Percentiles rank a stretch among this genome's conserved stretches.
Evolutionary conservation across 2,797 vertebrate genomes (phyloP).

Genomic region (Thaleichthys pacificus): DNA sequence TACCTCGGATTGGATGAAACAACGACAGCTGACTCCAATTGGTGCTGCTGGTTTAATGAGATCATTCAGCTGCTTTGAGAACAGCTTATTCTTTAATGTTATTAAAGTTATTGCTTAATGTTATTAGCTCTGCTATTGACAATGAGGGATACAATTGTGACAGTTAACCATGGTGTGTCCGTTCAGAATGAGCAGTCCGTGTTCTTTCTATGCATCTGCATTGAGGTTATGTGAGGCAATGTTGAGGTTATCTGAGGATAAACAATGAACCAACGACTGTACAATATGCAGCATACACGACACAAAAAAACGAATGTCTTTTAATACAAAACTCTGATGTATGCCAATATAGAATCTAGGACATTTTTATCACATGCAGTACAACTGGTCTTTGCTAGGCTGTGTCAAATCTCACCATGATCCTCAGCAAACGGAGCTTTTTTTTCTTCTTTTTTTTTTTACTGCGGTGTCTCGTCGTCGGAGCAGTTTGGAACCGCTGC

Average conservation of each 20-base stretch:
- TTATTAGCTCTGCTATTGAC: not conserved
- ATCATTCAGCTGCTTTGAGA: not conserved
- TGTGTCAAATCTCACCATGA: slow-evolving; percentile 9
- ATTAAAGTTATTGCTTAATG: not conserved
- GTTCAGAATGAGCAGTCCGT: too few species aligned
- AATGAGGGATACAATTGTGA: too few species aligned
- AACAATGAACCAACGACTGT: not conserved
- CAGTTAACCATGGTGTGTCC: too few species aligned
- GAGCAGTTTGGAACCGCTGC: not conserved
- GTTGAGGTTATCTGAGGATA: not conserved
- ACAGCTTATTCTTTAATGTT: not conserved
- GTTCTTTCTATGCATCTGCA: too few species aligned
- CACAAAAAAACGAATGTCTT: too few species aligned
- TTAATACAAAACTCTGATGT: not conserved
- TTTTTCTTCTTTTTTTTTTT: not conserved
- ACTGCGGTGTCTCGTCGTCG: not conserved
- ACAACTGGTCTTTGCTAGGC: not conserved
- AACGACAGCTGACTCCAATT: not conserved
- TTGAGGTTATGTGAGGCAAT: not conserved
- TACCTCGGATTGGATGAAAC: slow-evolving; percentile 3
- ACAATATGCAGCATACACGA: too few species aligned
- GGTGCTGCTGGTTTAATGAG: slow-evolving; percentile 2
- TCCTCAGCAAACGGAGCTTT: not conserved
- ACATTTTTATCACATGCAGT: not conserved
- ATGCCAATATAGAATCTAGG: not conserved